phyloP scores from a whole-genome alignment of 2,797 vertebrate species.

The Pangasius sanitwongsei region DNA sequence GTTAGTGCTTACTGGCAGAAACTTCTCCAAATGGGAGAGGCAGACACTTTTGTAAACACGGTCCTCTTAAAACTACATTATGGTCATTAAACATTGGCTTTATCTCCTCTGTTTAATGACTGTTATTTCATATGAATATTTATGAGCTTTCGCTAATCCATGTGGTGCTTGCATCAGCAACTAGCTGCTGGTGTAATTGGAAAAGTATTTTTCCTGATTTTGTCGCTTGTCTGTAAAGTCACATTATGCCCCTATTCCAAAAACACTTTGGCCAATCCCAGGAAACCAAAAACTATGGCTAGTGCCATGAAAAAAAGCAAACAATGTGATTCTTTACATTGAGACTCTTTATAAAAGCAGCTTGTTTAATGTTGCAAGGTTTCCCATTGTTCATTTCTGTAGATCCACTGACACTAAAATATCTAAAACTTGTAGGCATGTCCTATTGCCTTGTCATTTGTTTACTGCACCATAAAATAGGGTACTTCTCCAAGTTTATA shows the following conservation, averaged over 20 bases:
- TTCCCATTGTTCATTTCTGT: neutral
- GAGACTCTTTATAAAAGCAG: neutral
- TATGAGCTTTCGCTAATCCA: slow-evolving; percentile 39
- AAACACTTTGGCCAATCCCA: neutral
- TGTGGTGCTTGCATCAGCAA: slow-evolving; percentile 48
- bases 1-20: slow-evolving; percentile 34
- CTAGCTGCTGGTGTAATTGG: slow-evolving; percentile 38
- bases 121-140: slow-evolving; percentile 48
- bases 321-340: neutral
- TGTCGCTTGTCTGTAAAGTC: slow-evolving; percentile 39
- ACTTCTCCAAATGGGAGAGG: slow-evolving; percentile 37
- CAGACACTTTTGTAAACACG: slow-evolving; percentile 36
- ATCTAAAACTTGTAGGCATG: too few species aligned
- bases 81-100: slow-evolving; percentile 45
- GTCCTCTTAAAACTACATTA: slow-evolving; percentile 41
- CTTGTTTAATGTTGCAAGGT: neutral
- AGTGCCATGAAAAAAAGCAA: neutral
- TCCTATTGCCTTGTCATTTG: neutral
- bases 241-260: slow-evolving; percentile 21
- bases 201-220: slow-evolving; percentile 43
- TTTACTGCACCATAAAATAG: neutral
- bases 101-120: slow-evolving; percentile 36
- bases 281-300: neutral
- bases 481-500: neutral
- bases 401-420: neutral